phyloP scores from a whole-genome alignment of 2,113 vertebrate genomes.

The Vidua chalybeata region DNA sequence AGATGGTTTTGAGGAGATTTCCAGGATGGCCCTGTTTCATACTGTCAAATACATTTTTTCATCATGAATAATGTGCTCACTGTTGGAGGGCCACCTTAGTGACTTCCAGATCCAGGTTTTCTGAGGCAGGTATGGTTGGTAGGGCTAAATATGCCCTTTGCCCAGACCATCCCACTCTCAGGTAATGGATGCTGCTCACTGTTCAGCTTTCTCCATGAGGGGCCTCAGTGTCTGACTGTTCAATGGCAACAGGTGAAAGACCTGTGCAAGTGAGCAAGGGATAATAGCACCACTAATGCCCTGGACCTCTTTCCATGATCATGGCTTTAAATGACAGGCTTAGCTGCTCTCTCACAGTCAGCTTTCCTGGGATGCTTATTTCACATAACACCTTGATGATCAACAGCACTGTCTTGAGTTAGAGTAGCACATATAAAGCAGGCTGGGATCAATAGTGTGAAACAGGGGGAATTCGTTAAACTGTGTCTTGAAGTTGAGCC shows the following conservation, averaged over 20 bases:
- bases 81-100: background rate
- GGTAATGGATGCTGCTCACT: rapidly evolving
- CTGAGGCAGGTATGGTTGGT: background rate
- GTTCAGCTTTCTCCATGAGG: background rate
- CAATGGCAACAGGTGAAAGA: background rate
- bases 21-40: background rate
- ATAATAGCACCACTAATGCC: background rate
- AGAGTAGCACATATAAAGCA: background rate
- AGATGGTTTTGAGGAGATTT: background rate
- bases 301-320: background rate
- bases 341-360: background rate
- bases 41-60: background rate
- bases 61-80: background rate
- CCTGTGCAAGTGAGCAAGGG: background rate
- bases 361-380: background rate
- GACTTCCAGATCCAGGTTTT: background rate
- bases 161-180: background rate
- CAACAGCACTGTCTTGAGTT: background rate
- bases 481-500: rapidly evolving
- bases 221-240: rapidly evolving
- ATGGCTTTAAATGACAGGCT: background rate
- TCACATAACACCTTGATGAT: background rate
- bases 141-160: background rate
- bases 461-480: background rate
- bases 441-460: background rate